phyloP scores from a whole-genome alignment of 2,113 vertebrate genomes.

The Nothoprocta pentlandii region DNA sequence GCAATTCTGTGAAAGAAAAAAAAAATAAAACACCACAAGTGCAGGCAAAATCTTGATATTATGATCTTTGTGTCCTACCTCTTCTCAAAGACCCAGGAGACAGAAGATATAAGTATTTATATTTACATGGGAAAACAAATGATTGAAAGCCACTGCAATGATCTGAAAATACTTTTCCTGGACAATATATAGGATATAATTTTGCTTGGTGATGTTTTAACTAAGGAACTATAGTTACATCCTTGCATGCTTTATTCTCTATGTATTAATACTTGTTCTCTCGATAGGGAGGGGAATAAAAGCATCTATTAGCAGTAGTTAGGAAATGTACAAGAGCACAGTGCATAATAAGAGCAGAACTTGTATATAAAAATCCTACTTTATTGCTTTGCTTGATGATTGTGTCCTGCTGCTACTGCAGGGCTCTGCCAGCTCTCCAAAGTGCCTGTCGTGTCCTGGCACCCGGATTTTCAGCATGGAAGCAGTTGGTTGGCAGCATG shows the following conservation, averaged over 20 bases:
- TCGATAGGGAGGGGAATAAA: neutral
- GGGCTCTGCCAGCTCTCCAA: neutral
- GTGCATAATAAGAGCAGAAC: neutral
- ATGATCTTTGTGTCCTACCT: neutral
- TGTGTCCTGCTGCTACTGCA: neutral
- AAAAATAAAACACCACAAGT: no score
- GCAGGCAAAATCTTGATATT: neutral
- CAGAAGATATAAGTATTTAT: neutral
- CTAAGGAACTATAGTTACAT: neutral
- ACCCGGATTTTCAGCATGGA: neutral
- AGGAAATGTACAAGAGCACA: neutral
- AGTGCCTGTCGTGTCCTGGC: neutral
- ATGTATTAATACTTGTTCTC: neutral
- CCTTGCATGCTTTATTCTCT: neutral
- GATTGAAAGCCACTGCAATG: neutral
- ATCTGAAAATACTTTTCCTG: neutral
- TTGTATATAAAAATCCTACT: neutral
- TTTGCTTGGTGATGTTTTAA: neutral
- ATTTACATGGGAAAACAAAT: neutral
- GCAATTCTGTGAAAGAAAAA: neutral
- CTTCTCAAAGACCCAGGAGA: neutral
- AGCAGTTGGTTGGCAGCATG: neutral
- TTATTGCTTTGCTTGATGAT: neutral
- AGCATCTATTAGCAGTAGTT: neutral
- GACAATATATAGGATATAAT: neutral